These are phyloP conservation scores for Dusona sp. DNA, from an alignment of 2,888 invertebrate genomes.

Conservation along the genomic window DNA sequence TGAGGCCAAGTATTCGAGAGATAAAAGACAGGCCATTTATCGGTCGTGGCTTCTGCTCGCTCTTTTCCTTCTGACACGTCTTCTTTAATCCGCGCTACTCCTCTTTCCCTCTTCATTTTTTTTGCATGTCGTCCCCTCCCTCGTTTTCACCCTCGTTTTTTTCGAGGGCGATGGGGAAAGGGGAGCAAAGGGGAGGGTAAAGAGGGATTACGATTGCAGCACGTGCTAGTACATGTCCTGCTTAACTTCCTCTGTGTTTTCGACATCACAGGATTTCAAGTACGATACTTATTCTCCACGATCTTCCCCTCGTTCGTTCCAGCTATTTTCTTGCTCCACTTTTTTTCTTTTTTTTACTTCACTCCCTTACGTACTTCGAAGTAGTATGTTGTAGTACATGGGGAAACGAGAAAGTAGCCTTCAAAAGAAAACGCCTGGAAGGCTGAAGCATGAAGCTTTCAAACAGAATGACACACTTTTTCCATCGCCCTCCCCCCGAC, in stretches of 20 bases:
- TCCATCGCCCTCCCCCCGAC: background rate
- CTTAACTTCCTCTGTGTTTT: constrained; percentile 28
- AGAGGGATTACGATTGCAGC: constrained; percentile 38
- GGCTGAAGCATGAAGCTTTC: constrained; percentile 4
- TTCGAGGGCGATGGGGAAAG: background rate
- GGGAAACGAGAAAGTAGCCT: constrained; percentile 9
- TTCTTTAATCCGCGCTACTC: constrained; percentile 54
- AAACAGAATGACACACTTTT: constrained; percentile 30
- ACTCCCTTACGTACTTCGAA: background rate
- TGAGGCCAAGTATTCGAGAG: constrained; percentile 52
- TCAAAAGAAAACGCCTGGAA: constrained; percentile 23
- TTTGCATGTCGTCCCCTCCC: constrained; percentile 6
- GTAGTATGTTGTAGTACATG: background rate
- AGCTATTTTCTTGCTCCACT: constrained; percentile 27
- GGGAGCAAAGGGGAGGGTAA: background rate
- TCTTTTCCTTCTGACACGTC: constrained; percentile 57
- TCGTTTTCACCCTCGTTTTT: constrained; percentile 3
- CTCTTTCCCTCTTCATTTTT: constrained; percentile 14
- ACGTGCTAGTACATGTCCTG: constrained; percentile 32
- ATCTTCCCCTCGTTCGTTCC: constrained; percentile 4
- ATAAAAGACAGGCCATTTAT: constrained; percentile 65
- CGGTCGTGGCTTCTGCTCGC: constrained; percentile 48
- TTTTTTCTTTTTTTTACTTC: background rate
- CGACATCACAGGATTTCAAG: constrained; percentile 19
- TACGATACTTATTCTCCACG: constrained; percentile 29